Percentiles rank a stretch among this genome's conserved stretches.
Conservation (phyloP, 2,113 vertebrate genomes). For the Odontesthes bonariensis region DNA sequence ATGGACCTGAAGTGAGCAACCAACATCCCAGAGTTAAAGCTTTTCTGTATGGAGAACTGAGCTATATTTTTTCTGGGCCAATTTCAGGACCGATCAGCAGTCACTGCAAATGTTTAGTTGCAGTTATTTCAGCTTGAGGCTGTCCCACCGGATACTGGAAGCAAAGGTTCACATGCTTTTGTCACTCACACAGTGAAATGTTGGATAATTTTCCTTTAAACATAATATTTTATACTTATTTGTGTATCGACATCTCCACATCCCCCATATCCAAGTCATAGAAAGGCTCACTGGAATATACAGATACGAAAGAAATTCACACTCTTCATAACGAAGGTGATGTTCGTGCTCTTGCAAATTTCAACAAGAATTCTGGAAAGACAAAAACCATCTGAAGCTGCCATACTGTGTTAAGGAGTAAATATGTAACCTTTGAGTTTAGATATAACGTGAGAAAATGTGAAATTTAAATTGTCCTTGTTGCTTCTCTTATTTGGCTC, state of each 20-base stretch:
- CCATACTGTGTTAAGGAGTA: not conserved
- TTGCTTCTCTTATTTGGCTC: not conserved
- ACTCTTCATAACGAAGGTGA: not conserved
- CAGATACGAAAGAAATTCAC: not conserved
- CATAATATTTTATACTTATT: not conserved
- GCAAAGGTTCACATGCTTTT: too few species aligned
- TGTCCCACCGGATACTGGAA: not conserved
- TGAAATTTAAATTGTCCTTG: not conserved
- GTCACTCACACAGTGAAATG: too few species aligned
- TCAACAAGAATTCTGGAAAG: not conserved
- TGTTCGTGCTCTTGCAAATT: not conserved
- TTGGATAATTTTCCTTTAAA: too few species aligned
- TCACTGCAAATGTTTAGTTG: not conserved
- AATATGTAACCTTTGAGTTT: not conserved
- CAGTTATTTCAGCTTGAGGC: not conserved
- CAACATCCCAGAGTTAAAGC: too few species aligned
- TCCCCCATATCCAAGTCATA: not conserved
- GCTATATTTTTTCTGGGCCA: not conserved
- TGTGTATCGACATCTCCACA: not conserved
- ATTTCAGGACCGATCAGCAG: not conserved
- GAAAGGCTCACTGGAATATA: too few species aligned
- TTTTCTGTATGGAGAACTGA: not conserved
- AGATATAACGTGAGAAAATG: not conserved
- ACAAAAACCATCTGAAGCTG: not conserved
- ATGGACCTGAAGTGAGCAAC: too few species aligned